Conservation (phyloP, 2,888 invertebrate genomes). For the Drosophila ustulata region DNA sequence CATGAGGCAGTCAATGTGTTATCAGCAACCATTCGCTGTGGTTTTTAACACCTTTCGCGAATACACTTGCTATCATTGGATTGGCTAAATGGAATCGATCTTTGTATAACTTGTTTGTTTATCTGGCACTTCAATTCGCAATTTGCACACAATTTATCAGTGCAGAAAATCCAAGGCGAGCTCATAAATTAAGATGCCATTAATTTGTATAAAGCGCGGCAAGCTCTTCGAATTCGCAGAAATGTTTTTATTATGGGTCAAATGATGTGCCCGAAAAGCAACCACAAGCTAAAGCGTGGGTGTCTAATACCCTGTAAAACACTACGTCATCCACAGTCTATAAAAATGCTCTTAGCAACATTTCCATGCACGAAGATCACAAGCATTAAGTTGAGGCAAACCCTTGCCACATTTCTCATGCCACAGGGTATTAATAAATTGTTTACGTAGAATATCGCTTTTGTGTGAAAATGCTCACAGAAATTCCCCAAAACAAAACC, state of each 20-base stretch:
- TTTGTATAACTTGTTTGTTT: constrained; percentile 42
- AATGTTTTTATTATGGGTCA: constrained; percentile 57
- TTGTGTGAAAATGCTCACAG: constrained; percentile 39
- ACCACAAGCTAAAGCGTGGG: neutral
- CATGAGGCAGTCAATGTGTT: constrained; percentile 3
- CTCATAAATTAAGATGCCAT: constrained; percentile 60
- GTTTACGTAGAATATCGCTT: constrained; percentile 27
- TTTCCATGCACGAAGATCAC: too few species aligned
- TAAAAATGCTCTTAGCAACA: neutral
- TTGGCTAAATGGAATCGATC: constrained; percentile 2
- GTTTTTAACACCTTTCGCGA: constrained; percentile 31
- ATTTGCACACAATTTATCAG: constrained; percentile 51
- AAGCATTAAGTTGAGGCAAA: neutral
- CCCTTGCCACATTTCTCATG: neutral
- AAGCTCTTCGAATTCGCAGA: constrained; percentile 46
- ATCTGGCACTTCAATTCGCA: constrained; percentile 38
- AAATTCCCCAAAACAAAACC: constrained; percentile 36
- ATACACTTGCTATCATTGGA: constrained; percentile 6
- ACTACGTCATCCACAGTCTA: too few species aligned
- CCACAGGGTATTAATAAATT: constrained; percentile 16
- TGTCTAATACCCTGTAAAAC: constrained; percentile 10
- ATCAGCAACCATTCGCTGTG: constrained; percentile 7
- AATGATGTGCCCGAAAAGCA: constrained; percentile 26
- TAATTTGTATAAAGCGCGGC: constrained; percentile 42
- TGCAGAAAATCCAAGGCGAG: constrained; percentile 55